Evolutionary conservation across 1,140 invertebrate species (phyloP), one percentile per base, ranked within the genome.

Genomic region (Aphaenogaster ashmeadi): DNA sequence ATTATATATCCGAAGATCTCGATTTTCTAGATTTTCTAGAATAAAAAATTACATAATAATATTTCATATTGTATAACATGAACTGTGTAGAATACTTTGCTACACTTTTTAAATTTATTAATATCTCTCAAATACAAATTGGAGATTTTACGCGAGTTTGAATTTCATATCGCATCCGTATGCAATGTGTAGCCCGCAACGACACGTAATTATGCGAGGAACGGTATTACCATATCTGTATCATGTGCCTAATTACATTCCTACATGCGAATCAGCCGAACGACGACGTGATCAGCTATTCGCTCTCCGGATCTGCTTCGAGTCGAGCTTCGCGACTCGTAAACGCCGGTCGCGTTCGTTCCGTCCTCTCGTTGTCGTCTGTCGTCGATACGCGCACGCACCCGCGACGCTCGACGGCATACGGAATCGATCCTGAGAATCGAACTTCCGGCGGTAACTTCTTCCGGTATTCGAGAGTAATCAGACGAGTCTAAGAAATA

Each of bases 381-480:
- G 89, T 91, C 88, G 90, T 75, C 88, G 92, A 90, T 92, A 94
- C 92, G 92, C 90, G 91, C 91, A 91, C 91, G 91, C 91, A 92
- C 79, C 84, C 87, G 77, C 60, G 58, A 89, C 85, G 83, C 86
- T 88, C 88, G 90, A 90, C 89, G 90, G 93, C 92, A 94, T 94
- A 94, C 92, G 89, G 88, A 94, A 94, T 94, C 91, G 92, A 94
- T 93, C 93, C 93, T 93, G 87, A 91, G 93, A 93, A 94, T 94
- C 91, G 91, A 93, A 94, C 93, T 93, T 94, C 93, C 93, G 92
- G 87, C 90, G 89, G 72, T 69, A 64, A 75, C 79, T 88, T 90
- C 91, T 94, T 93, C 92, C 93, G 92, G 92, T 86, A 88, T 88
- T 88, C 72, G 89, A 89, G 78, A 78, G 72, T 89, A 84, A 78